Evolutionary conservation across 2,888 invertebrate species (phyloP), one percentile per base, ranked within the genome.

Genomic region (Cremastobaeus sp.): DNA sequence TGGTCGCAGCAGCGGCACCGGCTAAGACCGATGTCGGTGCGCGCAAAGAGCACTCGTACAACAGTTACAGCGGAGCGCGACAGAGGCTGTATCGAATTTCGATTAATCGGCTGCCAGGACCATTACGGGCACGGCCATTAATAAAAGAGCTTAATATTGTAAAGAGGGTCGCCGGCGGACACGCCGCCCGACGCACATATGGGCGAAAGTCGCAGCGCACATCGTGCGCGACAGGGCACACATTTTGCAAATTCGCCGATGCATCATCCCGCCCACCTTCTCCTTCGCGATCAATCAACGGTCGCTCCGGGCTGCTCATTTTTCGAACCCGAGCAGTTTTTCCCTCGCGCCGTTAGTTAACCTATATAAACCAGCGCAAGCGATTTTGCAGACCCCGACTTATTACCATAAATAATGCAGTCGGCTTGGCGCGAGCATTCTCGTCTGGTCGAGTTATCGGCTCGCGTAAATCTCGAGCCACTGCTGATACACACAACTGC

Each of bases 71-170:
- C 52, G 50, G 57, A 11, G 50, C 43, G 64, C 69, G 45, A 57
- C 60, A 59, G 52, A 48, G 69, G 74, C 77, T 75, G 79, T 85
- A 87, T 87, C 84, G 86, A 86, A 86, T 86, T 85, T 86, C 86
- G 85, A 87, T 87, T 86, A 87, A 87, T 87, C 87, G 87, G 84
- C 85, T 80, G 82, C 68, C 65, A 35, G 76, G 78, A 76, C 83
- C 80, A 81, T 83, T 83, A 82, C 81, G 77, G 73, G 80, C 70
- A 68, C 75, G 69, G 76, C 82, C 84, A 85, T 86, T 85, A 85
- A 86, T 85, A 84, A 86, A 85, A 84, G 83, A 79, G 82, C 82
- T 85, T 82, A 83, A 85, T 85, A 86, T 84, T 82, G 84, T 81
- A 81, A 83, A 85, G 82, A 82, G 84, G 80, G 79, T 75, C 72